Conservation (phyloP, 2,888 invertebrate genomes). For the Cantharis flavilabris region DNA sequence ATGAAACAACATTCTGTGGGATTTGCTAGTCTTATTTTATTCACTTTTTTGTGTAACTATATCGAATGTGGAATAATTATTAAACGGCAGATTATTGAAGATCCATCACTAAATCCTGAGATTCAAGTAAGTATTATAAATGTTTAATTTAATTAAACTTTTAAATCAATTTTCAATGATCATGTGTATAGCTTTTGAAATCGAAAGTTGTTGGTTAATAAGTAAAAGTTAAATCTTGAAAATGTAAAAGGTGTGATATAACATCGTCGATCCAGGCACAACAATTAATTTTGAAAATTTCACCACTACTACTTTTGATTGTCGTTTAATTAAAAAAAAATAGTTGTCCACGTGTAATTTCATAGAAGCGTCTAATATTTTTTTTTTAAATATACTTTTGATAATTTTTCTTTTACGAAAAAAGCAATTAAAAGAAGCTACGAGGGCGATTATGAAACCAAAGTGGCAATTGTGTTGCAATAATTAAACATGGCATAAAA, state of each 20-base stretch:
- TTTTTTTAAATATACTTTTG: background rate
- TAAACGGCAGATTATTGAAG: conserved; percentile 42
- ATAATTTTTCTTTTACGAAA: background rate
- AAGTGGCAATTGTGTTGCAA: background rate
- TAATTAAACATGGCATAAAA: background rate
- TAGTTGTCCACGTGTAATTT: background rate
- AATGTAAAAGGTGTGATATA: background rate
- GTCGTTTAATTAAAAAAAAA: background rate
- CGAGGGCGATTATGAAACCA: background rate
- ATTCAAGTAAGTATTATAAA: conserved; percentile 33
- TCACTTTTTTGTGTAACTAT: conserved; percentile 40
- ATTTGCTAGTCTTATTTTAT: conserved; percentile 40
- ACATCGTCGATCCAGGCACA: background rate
- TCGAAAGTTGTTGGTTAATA: background rate
- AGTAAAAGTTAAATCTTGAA: background rate
- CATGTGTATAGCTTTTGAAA: background rate
- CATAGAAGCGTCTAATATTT: background rate
- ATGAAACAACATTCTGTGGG: conserved; percentile 48
- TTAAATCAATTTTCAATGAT: background rate
- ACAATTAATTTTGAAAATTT: background rate
- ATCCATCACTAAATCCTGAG: conserved; percentile 32
- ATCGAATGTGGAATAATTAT: conserved; percentile 45
- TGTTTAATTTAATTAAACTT: background rate
- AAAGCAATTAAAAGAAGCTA: background rate
- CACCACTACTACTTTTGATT: background rate